phyloP scores from a whole-genome alignment of 2,888 invertebrate genomes.

The Orchesellides sinensis region DNA sequence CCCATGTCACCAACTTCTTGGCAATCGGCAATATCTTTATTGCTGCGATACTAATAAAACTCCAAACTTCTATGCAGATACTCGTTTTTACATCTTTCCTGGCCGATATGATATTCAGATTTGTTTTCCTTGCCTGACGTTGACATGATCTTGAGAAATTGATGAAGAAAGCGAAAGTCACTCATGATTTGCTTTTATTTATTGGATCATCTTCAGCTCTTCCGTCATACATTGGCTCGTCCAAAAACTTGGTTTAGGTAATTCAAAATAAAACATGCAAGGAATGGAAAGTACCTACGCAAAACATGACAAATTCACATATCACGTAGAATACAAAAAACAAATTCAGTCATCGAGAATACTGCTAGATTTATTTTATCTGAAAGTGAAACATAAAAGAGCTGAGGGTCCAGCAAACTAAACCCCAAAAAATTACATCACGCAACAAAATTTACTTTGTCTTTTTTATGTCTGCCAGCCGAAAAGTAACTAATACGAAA shows the following conservation, averaged over 20 bases:
- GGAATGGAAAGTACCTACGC: background rate
- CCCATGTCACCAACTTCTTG: conserved; percentile 55
- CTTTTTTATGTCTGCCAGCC: background rate
- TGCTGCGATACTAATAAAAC: conserved; percentile 28
- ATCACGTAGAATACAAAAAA: no score
- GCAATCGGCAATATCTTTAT: conserved; percentile 43
- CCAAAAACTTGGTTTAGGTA: no score
- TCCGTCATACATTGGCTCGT: no score
- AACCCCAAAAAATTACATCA: conserved; percentile 8
- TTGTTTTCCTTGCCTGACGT: conserved; percentile 1
- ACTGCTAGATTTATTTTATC: no score
- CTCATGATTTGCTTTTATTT: background rate
- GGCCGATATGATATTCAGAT: conserved; percentile 35
- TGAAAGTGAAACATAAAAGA: no score
- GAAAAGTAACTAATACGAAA: background rate
- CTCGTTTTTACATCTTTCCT: conserved; percentile 48
- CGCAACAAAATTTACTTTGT: conserved; percentile 2
- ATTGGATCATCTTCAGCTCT: no score
- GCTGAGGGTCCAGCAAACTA: no score
- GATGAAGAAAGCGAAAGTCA: conserved; percentile 19
- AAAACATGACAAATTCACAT: no score
- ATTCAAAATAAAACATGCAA: no score
- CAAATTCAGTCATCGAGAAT: no score
- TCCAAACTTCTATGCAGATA: background rate
- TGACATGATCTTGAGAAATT: conserved; percentile 40